These are phyloP conservation scores for Dendrocincla fuliginosa DNA, from an alignment of 2,797 vertebrate genomes.

Conservation along the genomic window DNA sequence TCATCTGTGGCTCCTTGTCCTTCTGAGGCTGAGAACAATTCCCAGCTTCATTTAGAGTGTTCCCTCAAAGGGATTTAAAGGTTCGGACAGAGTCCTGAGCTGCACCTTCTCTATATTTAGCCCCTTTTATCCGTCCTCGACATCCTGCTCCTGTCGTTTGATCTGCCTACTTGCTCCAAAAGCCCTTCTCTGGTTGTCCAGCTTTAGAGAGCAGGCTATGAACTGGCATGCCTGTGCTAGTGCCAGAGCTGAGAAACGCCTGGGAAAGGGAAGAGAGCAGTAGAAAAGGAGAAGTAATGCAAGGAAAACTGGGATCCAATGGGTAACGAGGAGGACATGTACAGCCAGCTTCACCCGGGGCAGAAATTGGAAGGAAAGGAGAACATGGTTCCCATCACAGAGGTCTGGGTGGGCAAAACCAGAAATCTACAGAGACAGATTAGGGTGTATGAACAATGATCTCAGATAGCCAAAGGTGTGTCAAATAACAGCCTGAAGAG, in stretches of 20 bases:
- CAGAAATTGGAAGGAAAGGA: neutral
- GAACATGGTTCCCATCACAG: neutral
- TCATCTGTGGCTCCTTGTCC: constrained; percentile 1
- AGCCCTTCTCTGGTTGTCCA: neutral
- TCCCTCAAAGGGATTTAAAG: constrained; percentile 53
- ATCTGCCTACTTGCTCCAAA: neutral
- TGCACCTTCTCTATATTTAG: constrained; percentile 69
- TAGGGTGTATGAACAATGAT: neutral
- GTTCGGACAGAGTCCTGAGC: constrained; percentile 37
- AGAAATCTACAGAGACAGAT: neutral
- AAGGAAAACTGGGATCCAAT: rapidly evolving
- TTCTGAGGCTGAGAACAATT: constrained; percentile 53
- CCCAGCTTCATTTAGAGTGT: constrained; percentile 46
- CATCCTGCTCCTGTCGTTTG: constrained; percentile 73
- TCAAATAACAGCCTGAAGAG: neutral
- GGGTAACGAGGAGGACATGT: rapidly evolving
- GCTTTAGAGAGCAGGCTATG: neutral
- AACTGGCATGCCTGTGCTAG: neutral
- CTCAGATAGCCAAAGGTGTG: neutral
- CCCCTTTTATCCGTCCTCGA: constrained; percentile 83
- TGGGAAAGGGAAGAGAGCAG: neutral
- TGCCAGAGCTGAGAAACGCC: neutral
- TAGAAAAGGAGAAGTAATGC: neutral
- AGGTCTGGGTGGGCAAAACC: neutral
- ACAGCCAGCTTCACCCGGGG: neutral